Evolutionary conservation across 1,140 invertebrate genomes (phyloP), one percentile per base, ranked within the genome.

Genomic region (Acarapis woodi): DNA sequence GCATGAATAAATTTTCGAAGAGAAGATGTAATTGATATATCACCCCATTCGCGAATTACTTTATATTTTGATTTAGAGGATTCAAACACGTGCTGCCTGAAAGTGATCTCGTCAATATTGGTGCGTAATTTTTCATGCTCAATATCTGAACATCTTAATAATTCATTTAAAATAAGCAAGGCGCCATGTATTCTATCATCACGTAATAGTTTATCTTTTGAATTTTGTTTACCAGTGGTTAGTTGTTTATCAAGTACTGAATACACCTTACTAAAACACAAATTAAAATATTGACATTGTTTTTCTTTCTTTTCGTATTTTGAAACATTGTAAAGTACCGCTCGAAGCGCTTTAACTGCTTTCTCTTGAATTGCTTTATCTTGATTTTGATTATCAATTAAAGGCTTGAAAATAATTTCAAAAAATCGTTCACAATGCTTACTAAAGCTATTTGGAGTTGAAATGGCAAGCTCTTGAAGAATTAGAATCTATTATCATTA

Each of bases 371-470:
- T 79, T 12, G 69, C 65, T n/a, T 75, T 67, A 57, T 93, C 90
- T 0, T 77, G 70, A 59, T 96, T 85, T 39, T 74, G 67, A 22
- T 94, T 67, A 2, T 80, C 79, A 48, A n/a, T n/a, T n/a, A n/a
- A n/a, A n/a, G n/a, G n/a, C n/a, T 73, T 73, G 47, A 96, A 85
- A 40, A 96, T 90, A 25, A 49, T 52, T 41, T 94, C 85, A 55
- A 96, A 96, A 55, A 96, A 96, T 32, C 71, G 71, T 14, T 78
- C 77, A 0, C 93, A 79, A 64, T 90, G 80, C 58, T 94, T 85
- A 53, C 90, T 96, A 55, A 99, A 99, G 55, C 88, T 90, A 12
- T 87, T 93, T 2, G 87, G 87, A 57, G 88, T 82, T 10, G 78
- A 78, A 14, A 83, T 70, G 9, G 90, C 90, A 12, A 99, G 56